Percentiles rank a stretch among this genome's conserved stretches.
Conservation (phyloP, 2,113 vertebrate species). For the Pseudorasbora parva region DNA sequence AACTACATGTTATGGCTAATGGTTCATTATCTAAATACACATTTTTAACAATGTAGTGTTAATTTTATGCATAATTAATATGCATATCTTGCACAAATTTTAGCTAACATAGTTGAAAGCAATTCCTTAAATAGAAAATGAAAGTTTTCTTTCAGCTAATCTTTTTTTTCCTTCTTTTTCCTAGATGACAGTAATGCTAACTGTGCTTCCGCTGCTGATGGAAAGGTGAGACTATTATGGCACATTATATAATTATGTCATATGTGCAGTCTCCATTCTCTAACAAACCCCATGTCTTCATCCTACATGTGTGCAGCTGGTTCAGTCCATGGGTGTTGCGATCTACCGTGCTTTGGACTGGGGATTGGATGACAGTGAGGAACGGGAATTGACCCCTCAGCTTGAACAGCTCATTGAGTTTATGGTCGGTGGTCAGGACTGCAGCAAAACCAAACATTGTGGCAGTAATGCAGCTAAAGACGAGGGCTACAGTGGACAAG, state of each 20-base stretch:
- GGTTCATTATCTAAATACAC: no score
- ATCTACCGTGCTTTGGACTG: constrained; percentile 96
- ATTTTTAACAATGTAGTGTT: no score
- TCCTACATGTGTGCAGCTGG: constrained; percentile 77
- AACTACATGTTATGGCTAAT: no score
- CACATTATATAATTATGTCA: neutral
- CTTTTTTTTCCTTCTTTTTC: no score
- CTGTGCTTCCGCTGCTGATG: neutral
- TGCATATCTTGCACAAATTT: neutral
- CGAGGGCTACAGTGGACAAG: constrained; percentile 91
- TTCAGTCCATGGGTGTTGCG: constrained; percentile 89
- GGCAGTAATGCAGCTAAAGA: constrained; percentile 70
- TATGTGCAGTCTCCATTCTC: neutral
- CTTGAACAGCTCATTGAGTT: constrained; percentile 92
- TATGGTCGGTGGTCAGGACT: constrained; percentile 82
- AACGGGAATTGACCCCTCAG: constrained; percentile 89
- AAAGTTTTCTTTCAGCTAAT: neutral
- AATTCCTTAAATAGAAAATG: neutral
- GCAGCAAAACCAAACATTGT: constrained; percentile 65
- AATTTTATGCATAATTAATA: no score
- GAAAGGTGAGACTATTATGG: constrained; percentile 1
- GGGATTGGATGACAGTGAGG: constrained; percentile 92
- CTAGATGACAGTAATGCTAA: constrained; percentile 12
- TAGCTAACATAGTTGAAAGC: no score
- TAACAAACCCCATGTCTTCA: neutral